Conservation (phyloP, 2,113 vertebrate species). For the Cichladusa arquata region DNA sequence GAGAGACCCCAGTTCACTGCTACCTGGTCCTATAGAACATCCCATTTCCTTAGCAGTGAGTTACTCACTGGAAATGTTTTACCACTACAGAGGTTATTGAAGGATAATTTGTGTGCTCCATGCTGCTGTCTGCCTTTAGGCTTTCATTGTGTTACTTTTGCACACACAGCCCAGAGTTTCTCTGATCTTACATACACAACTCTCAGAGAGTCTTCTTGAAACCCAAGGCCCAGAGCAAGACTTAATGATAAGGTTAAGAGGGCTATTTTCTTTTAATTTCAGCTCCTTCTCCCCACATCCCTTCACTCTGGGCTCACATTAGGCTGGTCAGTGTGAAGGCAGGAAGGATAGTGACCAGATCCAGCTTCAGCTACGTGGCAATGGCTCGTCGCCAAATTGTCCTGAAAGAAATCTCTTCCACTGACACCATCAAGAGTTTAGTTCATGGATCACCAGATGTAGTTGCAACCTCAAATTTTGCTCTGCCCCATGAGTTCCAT, state of each 20-base stretch:
- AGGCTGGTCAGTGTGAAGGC: background rate
- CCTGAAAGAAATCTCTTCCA: background rate
- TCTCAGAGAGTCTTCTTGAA: background rate
- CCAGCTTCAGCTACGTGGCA: background rate
- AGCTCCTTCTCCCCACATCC: background rate
- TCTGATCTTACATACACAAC: background rate
- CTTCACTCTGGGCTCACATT: background rate
- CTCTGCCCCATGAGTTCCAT: background rate
- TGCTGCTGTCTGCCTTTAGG: background rate
- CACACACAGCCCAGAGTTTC: background rate
- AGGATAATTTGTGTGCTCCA: background rate
- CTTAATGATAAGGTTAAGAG: background rate
- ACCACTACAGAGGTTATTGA: background rate
- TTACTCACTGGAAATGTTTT: background rate
- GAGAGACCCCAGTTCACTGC: background rate
- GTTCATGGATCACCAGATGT: background rate
- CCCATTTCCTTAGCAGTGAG: background rate
- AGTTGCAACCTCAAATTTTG: background rate
- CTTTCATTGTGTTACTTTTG: background rate
- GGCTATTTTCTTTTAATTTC: background rate
- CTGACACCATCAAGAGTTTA: background rate
- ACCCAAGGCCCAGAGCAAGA: background rate
- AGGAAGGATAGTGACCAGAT: background rate
- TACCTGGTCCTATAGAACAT: background rate
- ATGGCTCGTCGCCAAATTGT: rapidly evolving